Evolutionary conservation across 2,797 vertebrate species (phyloP), one percentile per base, ranked within the genome.

Genomic region (Sciurus vulgaris): DNA sequence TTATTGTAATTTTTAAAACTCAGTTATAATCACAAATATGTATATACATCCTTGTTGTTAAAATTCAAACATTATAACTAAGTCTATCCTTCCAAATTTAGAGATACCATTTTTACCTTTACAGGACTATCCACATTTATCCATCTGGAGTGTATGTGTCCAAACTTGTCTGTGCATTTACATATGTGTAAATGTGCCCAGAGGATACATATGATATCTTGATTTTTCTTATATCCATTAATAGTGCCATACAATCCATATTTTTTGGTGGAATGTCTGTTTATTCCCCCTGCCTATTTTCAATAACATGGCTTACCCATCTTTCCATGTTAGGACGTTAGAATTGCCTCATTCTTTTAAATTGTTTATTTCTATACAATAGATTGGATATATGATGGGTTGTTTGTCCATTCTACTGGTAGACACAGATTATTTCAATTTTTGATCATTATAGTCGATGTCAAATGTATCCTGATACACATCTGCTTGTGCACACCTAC

Each of bases 281-380:
- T 35, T 35, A 63, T 12, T 13, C 24, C n/a, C 30, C 6, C 3
- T 38, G 38, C 1, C 10, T 22, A 7, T 1, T 22, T 13, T 35
- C 54, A 79, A 65, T 22, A 78, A 38, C 56, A 84, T 84, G 84
- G 10, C 35, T 81, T 74, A 79, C 28, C 67, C 2, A 49, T 59
- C 5, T 78, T 78, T 89, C 63, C 20, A 47, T 59, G 4, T 51
- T 65, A 63, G 54, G 14, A 70, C 22, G n/a, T 73, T 73, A 86
- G 38, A 91, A 77, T 82, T 79, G 41, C 54, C 20, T 94, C 56
- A 44, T 73, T 91, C 26, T 86, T 73, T 86, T 65, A 91, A 74
- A 35, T 78, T 86, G 10, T 20, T 59, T 7, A 82, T 65, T 44
- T 35, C 7, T 67, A 17, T 30, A 44, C 61, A 84, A 35, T 61